Percentiles rank a stretch among this genome's conserved stretches.
phyloP scores from a whole-genome alignment of 2,888 invertebrate genomes.

The Aleiodes alternator region DNA sequence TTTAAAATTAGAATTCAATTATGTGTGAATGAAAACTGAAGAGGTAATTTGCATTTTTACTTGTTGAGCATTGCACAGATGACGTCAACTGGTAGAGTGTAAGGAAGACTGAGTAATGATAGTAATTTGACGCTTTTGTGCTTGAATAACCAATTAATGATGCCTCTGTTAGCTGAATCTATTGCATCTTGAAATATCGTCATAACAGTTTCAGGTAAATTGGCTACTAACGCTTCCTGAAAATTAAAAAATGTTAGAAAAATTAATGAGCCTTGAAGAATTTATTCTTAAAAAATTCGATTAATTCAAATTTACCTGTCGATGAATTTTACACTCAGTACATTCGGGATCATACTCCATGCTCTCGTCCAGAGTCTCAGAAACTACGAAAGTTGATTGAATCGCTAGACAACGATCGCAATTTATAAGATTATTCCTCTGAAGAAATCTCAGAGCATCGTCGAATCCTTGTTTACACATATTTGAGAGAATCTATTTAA shows the following conservation, averaged over 20 bases:
- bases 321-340: constrained; percentile 89
- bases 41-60: constrained; percentile 78
- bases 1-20: neutral
- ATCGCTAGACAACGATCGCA: constrained; percentile 95
- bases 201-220: constrained; percentile 92
- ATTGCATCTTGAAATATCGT: constrained; percentile 95
- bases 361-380: constrained; percentile 84
- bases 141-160: constrained; percentile 93
- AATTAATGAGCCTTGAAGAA: neutral
- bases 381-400: constrained; percentile 89
- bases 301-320: constrained; percentile 81
- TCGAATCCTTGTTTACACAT: constrained; percentile 99
- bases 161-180: constrained; percentile 92
- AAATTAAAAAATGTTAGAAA: constrained; percentile 51
- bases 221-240: constrained; percentile 90
- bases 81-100: constrained; percentile 91
- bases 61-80: constrained; percentile 90
- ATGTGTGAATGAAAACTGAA: constrained; percentile 1
- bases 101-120: constrained; percentile 89
- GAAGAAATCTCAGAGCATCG: constrained; percentile 90
- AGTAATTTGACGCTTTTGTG: constrained; percentile 88
- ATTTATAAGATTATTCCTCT: constrained; percentile 92
- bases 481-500: constrained; percentile 81
- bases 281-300: neutral
- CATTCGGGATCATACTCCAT: constrained; percentile 91